These are phyloP conservation scores for Gavia stellata DNA, from an alignment of 2,113 vertebrate genomes.

Conservation along the genomic window DNA sequence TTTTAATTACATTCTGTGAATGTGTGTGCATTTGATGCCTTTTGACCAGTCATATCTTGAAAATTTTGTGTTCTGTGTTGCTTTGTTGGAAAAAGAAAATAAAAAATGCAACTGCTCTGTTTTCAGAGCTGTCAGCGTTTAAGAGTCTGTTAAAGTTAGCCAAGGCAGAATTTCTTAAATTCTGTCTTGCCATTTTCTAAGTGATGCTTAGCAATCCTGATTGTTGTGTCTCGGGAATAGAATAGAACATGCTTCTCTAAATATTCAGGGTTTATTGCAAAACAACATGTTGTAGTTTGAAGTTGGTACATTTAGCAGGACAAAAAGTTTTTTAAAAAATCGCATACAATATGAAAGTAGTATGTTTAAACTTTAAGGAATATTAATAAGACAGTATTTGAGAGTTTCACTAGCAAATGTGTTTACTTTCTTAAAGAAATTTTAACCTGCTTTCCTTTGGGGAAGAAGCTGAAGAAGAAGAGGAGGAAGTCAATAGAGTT, in stretches of 20 bases:
- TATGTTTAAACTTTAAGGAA: background rate
- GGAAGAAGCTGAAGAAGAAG: constrained; percentile 97
- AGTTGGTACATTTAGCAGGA: background rate
- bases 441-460: constrained; percentile 96
- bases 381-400: background rate
- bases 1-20: background rate
- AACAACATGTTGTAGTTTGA: background rate
- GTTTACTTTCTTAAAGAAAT: constrained; percentile 77
- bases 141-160: background rate
- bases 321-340: background rate
- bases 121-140: background rate
- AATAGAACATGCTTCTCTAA: background rate
- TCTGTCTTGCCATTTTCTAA: background rate
- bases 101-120: background rate
- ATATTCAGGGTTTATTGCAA: background rate
- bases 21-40: background rate
- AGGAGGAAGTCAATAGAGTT: constrained; percentile 91
- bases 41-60: background rate
- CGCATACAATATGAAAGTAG: rapidly evolving
- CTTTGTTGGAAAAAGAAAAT: background rate
- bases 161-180: background rate
- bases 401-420: background rate
- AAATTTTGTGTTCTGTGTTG: background rate
- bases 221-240: background rate
- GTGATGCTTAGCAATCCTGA: background rate